phyloP scores from a whole-genome alignment of 2,113 vertebrate genomes.

The Ardeotis arabs region DNA sequence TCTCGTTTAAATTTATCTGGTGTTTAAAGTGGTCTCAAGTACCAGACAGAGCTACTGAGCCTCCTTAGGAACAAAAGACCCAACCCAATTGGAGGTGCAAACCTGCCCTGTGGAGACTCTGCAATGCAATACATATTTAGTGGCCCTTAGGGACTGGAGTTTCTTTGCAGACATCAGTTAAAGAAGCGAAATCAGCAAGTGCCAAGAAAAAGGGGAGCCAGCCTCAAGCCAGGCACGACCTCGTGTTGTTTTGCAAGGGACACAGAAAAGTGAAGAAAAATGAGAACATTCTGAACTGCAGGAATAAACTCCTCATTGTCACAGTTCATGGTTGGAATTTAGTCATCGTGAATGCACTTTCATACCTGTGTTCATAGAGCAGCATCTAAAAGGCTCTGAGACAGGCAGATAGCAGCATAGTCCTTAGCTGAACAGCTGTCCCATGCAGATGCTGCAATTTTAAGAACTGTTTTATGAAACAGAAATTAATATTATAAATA shows the following conservation, averaged over 20 bases:
- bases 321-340: background rate
- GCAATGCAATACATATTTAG: background rate
- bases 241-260: slow-evolving; percentile 6
- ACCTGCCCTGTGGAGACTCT: background rate
- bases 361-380: background rate
- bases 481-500: background rate
- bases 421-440: background rate
- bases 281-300: background rate
- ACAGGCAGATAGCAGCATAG: background rate
- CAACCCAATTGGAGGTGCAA: background rate
- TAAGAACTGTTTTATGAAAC: background rate
- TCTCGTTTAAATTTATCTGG: background rate
- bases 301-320: slow-evolving; percentile 38
- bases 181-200: slow-evolving; percentile 9
- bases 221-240: background rate
- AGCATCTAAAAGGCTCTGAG: background rate
- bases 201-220: slow-evolving; percentile 47
- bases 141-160: background rate
- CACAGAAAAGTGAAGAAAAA: background rate
- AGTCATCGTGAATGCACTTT: background rate
- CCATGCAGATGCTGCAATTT: background rate
- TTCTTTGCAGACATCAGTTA: slow-evolving; percentile 19
- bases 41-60: background rate
- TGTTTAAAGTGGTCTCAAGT: background rate
- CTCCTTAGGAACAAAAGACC: background rate